Base-by-base conservation (phyloP, 2,113 vertebrate genomes). In the Aptenodytes patagonicus region DNA sequence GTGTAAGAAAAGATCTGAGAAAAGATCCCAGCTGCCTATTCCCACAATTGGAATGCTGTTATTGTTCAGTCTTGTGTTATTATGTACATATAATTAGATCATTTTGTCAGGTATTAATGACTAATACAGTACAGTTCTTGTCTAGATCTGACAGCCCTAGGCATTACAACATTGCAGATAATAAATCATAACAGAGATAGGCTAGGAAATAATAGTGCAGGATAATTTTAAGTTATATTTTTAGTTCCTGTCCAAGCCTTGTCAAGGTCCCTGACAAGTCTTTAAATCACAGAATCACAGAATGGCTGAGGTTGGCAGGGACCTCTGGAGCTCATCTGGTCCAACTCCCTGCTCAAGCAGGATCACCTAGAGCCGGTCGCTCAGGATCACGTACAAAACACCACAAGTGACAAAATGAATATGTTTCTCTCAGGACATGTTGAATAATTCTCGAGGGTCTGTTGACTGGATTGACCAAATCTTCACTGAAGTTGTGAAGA, bases 51-150 rank as follows among this genome's bases (percentile, higher is more conserved):
- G 60, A 89, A 91, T 70, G 42, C 26, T 55, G 11, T 36, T 25
- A 52, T 36, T 71, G 9, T 66, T 86, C 72, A 73, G 60, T 17
- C 34, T 73, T 75, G 13, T 78, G 68, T 83, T 95, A 51, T 58
- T 90, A 55, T 75, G 32, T 60, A 64, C 29, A n/a, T 55, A 66
- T 46, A 89, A 89, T 84, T 68, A 78, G 31, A 62, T 64, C 1
- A 51, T 78, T 91, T 91, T 89, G 42, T 84, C 64, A 79, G 40
- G 52, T 87, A 81, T 58, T 83, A 55, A 78, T 93, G 51, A 77
- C 68, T 87, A 95, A 76, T 60, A 80, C 19, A 87, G 64, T 64
- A 64, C 17, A 78, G 22, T 55, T 93, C 60, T 71, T 75, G 46
- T 78, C 20, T 92, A 55, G 29, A 34, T 68, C 20, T 89, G 80